phyloP scores from a whole-genome alignment of 2,797 vertebrate genomes.

The Streptopelia turtur region DNA sequence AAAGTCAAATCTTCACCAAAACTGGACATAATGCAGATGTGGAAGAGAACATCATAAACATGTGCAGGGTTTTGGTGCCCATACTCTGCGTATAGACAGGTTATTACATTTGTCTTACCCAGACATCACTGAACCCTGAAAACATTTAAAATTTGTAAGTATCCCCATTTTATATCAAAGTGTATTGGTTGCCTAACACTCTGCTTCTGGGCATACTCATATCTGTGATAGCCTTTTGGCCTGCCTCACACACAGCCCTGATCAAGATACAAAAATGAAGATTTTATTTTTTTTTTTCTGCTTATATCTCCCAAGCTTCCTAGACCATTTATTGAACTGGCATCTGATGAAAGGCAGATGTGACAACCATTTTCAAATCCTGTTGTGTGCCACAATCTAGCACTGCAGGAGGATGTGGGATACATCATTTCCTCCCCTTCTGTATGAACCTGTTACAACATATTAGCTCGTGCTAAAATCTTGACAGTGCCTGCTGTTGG shows the following conservation, averaged over 20 bases:
- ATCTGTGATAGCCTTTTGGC: neutral
- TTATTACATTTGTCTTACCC: neutral
- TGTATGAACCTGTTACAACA: neutral
- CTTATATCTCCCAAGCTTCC: neutral
- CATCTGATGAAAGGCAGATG: neutral
- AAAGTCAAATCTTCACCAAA: neutral
- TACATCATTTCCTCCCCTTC: neutral
- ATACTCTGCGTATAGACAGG: neutral
- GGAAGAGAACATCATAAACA: neutral
- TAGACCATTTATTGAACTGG: neutral
- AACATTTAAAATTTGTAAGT: neutral
- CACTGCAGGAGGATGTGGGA: neutral
- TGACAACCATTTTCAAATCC: neutral
- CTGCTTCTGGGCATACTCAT: neutral
- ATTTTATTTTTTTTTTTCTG: neutral
- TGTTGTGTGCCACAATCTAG: neutral
- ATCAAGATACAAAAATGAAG: neutral
- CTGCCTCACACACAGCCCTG: neutral
- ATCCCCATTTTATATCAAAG: neutral
- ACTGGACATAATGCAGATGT: neutral
- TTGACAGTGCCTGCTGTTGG: neutral
- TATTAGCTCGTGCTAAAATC: neutral
- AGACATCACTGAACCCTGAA: neutral
- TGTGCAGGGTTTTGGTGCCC: neutral
- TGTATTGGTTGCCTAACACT: neutral